Evolutionary conservation across 2,888 invertebrate species (phyloP), one percentile per base, ranked within the genome.

Genomic region (Eucera pruinosa): DNA sequence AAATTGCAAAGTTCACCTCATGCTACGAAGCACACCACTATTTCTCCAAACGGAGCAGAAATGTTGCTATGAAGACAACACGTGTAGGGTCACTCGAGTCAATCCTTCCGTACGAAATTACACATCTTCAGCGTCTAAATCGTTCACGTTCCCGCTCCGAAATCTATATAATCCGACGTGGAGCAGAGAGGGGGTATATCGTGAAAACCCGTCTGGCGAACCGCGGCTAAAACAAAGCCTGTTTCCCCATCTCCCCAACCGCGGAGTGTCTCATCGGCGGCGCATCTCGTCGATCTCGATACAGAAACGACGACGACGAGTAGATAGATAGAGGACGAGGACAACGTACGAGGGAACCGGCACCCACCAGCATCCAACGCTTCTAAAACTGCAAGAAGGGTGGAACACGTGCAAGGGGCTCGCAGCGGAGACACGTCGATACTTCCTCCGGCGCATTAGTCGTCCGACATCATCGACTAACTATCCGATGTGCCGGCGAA

Each of bases 381-480:
- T 64, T 73, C 71, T 71, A 78, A 78, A 80, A 74, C 70, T 74
- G 73, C 64, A 64, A 67, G 58, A 39, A 78, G 73, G 60, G 74
- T 47, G 48, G 70, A 33, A 58, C 73, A 70, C 78, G 73, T 77
- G 77, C 48, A 47, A 54, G 57, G 62, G 64, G 43, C 45, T 36
- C 15, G 50, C 67, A 54, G 45, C 39, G 39, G 67, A 55, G 69
- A 71, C 74, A 74, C 72, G 83, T 79, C 84, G 83, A 80, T 84
- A 76, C 69, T 80, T 80, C 78, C 75, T 73, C 72, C 70, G 78
- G 67, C 78, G 80, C 81, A 82, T 81, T 78, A 78, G 81, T 82
- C 77, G 76, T 82, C 80, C 79, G 81, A 83, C 80, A 81, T 85
- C 82, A 82, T 82, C 84, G 85, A 77, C 81, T 78, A 83, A 83